These are phyloP conservation scores for Protaetia brevitarsis DNA, from an alignment of 1,140 invertebrate species.

Conservation along the genomic window DNA sequence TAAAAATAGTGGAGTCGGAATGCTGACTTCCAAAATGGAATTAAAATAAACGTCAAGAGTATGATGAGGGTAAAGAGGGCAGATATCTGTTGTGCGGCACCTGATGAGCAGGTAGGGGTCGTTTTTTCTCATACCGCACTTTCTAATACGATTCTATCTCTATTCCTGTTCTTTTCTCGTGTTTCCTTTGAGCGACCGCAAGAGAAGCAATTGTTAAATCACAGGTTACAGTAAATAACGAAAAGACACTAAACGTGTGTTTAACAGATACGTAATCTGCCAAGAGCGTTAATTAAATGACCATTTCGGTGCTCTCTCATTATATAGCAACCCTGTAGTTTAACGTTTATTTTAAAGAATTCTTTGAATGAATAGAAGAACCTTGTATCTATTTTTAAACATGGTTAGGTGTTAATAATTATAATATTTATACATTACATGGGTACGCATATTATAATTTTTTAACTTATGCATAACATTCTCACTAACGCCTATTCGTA, in stretches of 20 bases:
- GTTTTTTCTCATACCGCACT: constrained; percentile 20
- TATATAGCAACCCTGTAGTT: not conserved
- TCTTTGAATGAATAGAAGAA: constrained; percentile 1
- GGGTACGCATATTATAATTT: constrained; percentile 12
- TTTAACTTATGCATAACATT: not conserved
- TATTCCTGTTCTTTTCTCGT: not conserved
- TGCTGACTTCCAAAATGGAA: constrained; percentile 28
- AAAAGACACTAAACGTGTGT: constrained; percentile 22
- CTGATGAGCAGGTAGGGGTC: constrained; percentile 20
- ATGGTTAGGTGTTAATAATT: too few species aligned
- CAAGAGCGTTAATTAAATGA: constrained; percentile 19
- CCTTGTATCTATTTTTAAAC: not conserved
- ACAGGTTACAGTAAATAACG: constrained; percentile 5
- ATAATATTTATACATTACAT: too few species aligned
- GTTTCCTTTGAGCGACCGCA: constrained; percentile 10
- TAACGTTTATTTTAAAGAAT: not conserved
- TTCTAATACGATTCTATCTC: constrained; percentile 11
- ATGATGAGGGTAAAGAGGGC: constrained; percentile 26
- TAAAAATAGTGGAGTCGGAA: constrained; percentile 30
- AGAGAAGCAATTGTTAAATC: constrained; percentile 20
- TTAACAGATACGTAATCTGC: constrained; percentile 3
- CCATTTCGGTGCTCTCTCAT: not conserved
- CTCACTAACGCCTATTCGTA: not conserved
- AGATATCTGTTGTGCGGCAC: constrained; percentile 20
- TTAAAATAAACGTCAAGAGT: constrained; percentile 30